phyloP scores from a whole-genome alignment of 2,113 vertebrate species.

The Caretta caretta region DNA sequence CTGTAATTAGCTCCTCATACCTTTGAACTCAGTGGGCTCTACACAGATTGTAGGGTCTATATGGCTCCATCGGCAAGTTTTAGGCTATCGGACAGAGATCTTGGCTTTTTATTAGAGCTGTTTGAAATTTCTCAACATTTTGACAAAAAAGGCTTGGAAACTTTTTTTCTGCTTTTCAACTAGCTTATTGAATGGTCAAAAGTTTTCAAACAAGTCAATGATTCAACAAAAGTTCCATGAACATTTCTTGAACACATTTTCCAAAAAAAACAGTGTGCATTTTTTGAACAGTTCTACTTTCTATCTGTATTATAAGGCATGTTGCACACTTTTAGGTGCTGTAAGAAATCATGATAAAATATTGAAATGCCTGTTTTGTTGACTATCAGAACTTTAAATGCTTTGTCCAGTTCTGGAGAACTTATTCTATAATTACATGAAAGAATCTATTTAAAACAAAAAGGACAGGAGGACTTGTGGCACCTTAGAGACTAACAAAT shows the following conservation, averaged over 20 bases:
- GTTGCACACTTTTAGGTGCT: background rate
- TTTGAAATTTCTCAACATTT: too few species aligned
- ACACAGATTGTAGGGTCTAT: too few species aligned
- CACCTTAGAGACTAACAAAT: too few species aligned
- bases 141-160: background rate
- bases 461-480: too few species aligned
- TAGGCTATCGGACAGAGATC: too few species aligned
- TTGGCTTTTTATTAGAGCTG: too few species aligned
- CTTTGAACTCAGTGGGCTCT: too few species aligned
- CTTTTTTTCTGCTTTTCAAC: background rate
- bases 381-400: background rate
- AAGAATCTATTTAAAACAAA: background rate
- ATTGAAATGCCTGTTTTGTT: conserved; percentile 25
- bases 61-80: too few species aligned
- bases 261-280: background rate
- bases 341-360: background rate
- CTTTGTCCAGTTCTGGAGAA: conserved; percentile 46
- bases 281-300: background rate
- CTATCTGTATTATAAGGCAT: rapidly evolving
- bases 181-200: background rate
- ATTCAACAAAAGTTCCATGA: background rate
- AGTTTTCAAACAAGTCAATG: background rate
- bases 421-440: conserved; percentile 35
- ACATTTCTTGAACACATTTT: background rate
- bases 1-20: too few species aligned